Conservation (phyloP, 37 sponge, comb jelly and placozoan genomes). For the Petrosia ficiformis region DNA sequence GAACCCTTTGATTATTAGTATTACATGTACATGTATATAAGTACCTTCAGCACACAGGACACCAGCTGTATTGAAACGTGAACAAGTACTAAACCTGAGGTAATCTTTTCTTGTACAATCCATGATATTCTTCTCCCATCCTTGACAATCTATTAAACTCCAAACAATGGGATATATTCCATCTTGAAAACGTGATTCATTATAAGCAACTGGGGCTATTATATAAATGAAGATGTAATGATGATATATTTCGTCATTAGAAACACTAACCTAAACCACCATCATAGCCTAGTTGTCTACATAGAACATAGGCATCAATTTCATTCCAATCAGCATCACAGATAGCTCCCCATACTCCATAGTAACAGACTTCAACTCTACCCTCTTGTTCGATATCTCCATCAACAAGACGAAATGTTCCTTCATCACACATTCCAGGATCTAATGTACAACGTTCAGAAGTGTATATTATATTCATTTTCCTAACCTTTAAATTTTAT, state of each 20-base stretch:
- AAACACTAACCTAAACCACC: not conserved
- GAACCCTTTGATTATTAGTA: too few relatives aligned
- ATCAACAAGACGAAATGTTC: not conserved
- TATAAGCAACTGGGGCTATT: not conserved
- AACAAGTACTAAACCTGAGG: not conserved
- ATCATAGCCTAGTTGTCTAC: not conserved
- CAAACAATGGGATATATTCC: not conserved
- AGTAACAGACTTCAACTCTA: not conserved
- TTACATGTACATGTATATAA: not conserved
- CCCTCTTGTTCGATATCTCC: not conserved
- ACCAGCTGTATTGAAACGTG: not conserved
- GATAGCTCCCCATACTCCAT: constrained; percentile 7
- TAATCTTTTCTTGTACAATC: not conserved
- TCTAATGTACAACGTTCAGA: not conserved
- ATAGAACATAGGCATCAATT: not conserved
- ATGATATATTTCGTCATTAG: too few relatives aligned
- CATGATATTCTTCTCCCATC: not conserved
- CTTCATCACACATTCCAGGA: constrained; percentile 1
- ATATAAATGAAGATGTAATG: too few relatives aligned
- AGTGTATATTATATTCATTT: too few relatives aligned
- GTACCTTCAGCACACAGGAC: not conserved
- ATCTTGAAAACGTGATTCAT: not conserved
- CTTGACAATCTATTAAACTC: not conserved
- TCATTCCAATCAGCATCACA: not conserved
- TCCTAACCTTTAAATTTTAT: too few relatives aligned